Evolutionary conservation across 2,113 vertebrate genomes (phyloP), one percentile per base, ranked within the genome.

Genomic region (Conger conger): DNA sequence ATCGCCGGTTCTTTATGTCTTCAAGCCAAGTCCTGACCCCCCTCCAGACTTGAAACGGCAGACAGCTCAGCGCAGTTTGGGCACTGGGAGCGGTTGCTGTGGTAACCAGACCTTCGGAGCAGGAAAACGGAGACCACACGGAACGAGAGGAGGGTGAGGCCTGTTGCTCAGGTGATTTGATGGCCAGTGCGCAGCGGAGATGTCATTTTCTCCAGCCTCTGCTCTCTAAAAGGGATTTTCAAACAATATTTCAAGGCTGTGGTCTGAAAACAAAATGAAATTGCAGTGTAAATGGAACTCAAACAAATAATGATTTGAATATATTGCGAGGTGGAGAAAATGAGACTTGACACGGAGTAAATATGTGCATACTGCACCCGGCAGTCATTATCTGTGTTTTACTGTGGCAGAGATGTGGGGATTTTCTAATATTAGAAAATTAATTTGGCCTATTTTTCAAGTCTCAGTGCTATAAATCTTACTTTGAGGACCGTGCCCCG

Each of bases 381-480:
- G 18, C 3, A 73, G 23, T n/a, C 68, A 73, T 13, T 73, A 30
- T 33, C n/a, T 13, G 68, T 11, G 11, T n/a, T 73, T 73, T 73
- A 73, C 27, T 11, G 57, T 23, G 11, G 57, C 57, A 63, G 27
- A 33, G 68, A 3, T 5, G n/a, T n/a, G 6, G n/a, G 68, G 23
- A 30, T 73, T 3, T 13, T 23, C 13, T 23, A 73, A 73, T 73
- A 73, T 73, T 73, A n/a, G 27, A 73, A n/a, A 73, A 73, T 73
- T 73, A 23, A 73, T 33, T 73, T n/a, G n/a, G 68, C 68, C n/a
- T 73, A 73, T n/a, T 33, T 30, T 33, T 73, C 68, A 63, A 63
- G 57, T 63, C 57, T 63, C 57, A 27, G 57, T 33, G 68, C 68
- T 73, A 73, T 73, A 73, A 73, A 73, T 73, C 68, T 73, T 73